Base-by-base conservation (phyloP, 1,140 invertebrate genomes). In the Drosophila neocordata region DNA sequence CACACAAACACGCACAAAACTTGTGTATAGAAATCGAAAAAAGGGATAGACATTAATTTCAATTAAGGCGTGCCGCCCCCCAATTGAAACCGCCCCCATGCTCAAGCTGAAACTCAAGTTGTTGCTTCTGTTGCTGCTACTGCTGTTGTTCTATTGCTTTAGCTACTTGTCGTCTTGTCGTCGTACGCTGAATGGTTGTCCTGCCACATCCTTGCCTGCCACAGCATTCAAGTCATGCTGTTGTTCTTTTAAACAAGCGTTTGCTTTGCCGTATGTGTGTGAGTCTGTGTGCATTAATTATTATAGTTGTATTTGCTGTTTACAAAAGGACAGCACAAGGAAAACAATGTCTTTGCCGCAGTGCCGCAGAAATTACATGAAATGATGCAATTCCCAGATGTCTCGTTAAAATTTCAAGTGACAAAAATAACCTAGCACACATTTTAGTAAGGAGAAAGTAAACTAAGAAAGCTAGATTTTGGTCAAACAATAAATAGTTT, bases 1-100 rank as follows among this genome's bases (percentile, higher is more conserved):
- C 7, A 34, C 15, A n/a, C 35, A 11, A 7, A n/a, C 38, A 69
- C 52, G 37, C 22, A 20, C 15, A 64, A 31, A 58, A 58, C 20
- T 18, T 11, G 22, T 66, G 74, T 56, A 61, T 78, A 69, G 64
- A 73, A 76, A 88, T 83, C 65, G 83, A 88, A 88, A 88, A 88
- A 88, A 77, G 73, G 84, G 83, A 79, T 82, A 69, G 64, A 83
- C 83, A 88, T 88, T 88, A 88, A 88, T 88, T 79, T 88, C 84
- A 83, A 88, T 88, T 89, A 88, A 48, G 79, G 76, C 79, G 60
- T 68, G 73, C 69, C 60, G 15, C 15, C 41, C 41, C 60, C 69
- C 48, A n/a, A 34, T 59, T 27, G 35, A 48, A 71, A 70, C 70
- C 70, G 70, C 81, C 78, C 64, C 74, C 64, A 53, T 64, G 57